Evolutionary conservation across 1,140 invertebrate species (phyloP).

Genomic region (Diorhabda sublineata): DNA sequence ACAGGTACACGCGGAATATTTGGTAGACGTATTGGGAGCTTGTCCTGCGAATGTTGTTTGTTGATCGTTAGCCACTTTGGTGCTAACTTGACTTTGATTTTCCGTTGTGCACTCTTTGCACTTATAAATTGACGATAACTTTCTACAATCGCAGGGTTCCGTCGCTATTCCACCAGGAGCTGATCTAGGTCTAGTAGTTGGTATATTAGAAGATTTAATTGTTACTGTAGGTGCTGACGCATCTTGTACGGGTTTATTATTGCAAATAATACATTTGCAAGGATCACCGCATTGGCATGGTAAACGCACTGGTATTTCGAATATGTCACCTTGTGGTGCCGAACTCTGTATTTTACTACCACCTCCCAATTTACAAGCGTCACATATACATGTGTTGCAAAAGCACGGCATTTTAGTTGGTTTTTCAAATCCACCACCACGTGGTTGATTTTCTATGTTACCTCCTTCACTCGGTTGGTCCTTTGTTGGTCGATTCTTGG

Average conservation of each 20-base stretch:
- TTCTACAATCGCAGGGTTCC: background rate
- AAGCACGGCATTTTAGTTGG: slow-evolving; percentile 5
- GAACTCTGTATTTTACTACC: background rate
- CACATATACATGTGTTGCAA: slow-evolving; percentile 13
- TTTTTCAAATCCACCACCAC: too few relatives aligned
- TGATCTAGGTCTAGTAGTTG: slow-evolving; percentile 2
- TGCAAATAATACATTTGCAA: too few relatives aligned
- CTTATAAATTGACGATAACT: background rate
- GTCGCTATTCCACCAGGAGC: background rate
- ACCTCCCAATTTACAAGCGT: background rate
- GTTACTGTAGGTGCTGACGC: background rate
- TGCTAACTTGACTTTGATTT: background rate
- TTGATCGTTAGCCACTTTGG: background rate
- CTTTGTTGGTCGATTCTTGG: too few relatives aligned
- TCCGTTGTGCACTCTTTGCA: background rate
- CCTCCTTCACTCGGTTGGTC: too few relatives aligned
- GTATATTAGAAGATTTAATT: background rate
- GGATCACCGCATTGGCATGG: background rate
- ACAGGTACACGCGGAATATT: slow-evolving; percentile 1
- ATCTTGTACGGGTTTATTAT: background rate
- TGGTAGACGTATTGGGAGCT: background rate
- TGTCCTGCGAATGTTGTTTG: background rate
- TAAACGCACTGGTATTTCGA: background rate
- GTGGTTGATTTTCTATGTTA: too few relatives aligned
- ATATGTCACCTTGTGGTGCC: background rate